These are phyloP conservation scores for Acrocera orbiculus DNA, from an alignment of 2,888 invertebrate genomes.

Conservation along the genomic window DNA sequence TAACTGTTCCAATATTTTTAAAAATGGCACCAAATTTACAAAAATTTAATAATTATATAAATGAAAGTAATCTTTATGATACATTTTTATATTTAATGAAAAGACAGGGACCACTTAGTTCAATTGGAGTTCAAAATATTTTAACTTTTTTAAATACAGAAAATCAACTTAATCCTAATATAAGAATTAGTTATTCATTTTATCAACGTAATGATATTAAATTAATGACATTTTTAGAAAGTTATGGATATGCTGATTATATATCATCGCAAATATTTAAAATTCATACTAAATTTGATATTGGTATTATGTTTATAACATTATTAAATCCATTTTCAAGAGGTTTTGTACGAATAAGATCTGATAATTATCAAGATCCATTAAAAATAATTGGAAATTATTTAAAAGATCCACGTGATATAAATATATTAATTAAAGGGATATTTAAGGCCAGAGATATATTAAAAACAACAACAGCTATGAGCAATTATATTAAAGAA, in stretches of 20 bases:
- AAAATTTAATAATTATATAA: not conserved
- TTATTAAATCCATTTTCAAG: slow-evolving; percentile 34
- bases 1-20: slow-evolving; percentile 48
- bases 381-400: slow-evolving; percentile 48
- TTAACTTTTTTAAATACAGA: slow-evolving; percentile 32
- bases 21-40: slow-evolving; percentile 35
- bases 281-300: slow-evolving; percentile 13
- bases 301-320: slow-evolving; percentile 26
- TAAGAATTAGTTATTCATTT: slow-evolving; percentile 32
- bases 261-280: slow-evolving; percentile 8
- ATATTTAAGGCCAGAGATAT: slow-evolving; percentile 27
- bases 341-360: slow-evolving; percentile 37
- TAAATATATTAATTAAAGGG: slow-evolving; percentile 30
- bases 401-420: slow-evolving; percentile 36
- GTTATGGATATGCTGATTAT: slow-evolving; percentile 8
- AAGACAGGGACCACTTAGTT: slow-evolving; percentile 30
- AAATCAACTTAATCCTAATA: slow-evolving; percentile 30
- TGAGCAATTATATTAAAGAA: slow-evolving; percentile 19
- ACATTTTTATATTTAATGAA: slow-evolving; percentile 29
- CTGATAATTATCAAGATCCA: slow-evolving; percentile 47
- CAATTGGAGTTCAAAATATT: slow-evolving; percentile 31
- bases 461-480: slow-evolving; percentile 27
- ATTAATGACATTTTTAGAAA: slow-evolving; percentile 17
- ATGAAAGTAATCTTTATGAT: slow-evolving; percentile 13
- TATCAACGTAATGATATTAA: slow-evolving; percentile 22